Base-by-base conservation (phyloP, 2,888 invertebrate species). In the Drosophila ezoana region DNA sequence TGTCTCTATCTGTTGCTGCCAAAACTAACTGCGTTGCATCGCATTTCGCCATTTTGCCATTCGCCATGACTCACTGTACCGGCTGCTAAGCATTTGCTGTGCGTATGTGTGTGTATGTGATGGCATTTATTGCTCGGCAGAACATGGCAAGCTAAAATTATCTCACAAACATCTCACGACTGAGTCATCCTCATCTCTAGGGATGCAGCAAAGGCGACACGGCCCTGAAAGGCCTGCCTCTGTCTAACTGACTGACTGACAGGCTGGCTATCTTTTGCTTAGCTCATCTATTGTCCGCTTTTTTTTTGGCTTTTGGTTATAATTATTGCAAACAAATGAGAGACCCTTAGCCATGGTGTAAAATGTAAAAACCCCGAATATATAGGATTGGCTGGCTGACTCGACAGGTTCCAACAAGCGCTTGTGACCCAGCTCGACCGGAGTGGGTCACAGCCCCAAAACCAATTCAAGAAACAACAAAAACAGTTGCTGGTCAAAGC, bases 11-110 rank as follows among this genome's bases (percentile, higher is more conserved):
- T 65, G 53, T 16, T 43, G 49, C 54, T 72, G 71, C 67, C 71
- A 72, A 72, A 72, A 72, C 73, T 72, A 72, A 72, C 71, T 72
- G 71, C 54, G 67, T 66, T 66, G 71, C 71, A 71, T 72, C 72
- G 72, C 58, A 49, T 41, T 62, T 62, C 45, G 58, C 47, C 38
- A 47, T 57, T 57, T 71, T 57, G 53, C 72, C 58, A 58, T 56
- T 59, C 51, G 51, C 67, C 47, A 35, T 73, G 74, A 72, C 51
- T 72, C 72, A 70, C 56, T 63, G 41, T 40, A 49, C 40, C 54
- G 61, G 54, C 69, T 69, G 70, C 70, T 70, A 53, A 70, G 64
- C 64, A 45, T 52, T 56, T 67, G 44, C 18, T 14, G 14, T 47
- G 14, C 35, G 47, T 33, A 9, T 3, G 18, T 67, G 35, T 59